Evolutionary conservation across 2,113 vertebrate genomes (phyloP), one percentile per base, ranked within the genome.

Genomic region (Cinclus mexicanus): DNA sequence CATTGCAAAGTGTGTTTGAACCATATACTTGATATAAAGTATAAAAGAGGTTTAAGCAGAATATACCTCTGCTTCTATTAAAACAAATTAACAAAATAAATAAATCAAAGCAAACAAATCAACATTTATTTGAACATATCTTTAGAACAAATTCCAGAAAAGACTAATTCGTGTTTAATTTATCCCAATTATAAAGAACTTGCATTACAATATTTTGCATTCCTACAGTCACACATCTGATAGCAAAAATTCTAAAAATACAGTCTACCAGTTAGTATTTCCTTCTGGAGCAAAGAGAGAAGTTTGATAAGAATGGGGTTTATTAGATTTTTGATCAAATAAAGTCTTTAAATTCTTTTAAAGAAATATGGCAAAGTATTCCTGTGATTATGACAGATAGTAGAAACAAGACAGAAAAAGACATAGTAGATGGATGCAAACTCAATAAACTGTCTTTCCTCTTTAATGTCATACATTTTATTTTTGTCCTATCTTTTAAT

Each of bases 381-480:
- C 24, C 14, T 74, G 16, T 65, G 22, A 39, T 55, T 79, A 11
- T 28, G 28, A 69, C 6, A 63, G 31, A 25, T 53, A 77, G 10
- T 44, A 59, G 15, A 78, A 84, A 82, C 26, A 78, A 70, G 21
- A 1, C 80, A 60, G 28, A 60, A 11, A 75, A 50, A 3, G 0
- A 28, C n/a, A 25, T n/a, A 57, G 29, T 10, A 67, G 7, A 23
- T 42, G 12, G 3, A 81, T 31, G 31, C 2, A 93, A 25, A 64
- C 46, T 57, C 24, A 53, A 57, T 61, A 39, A 0, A 31, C 2
- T 31, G 1, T 63, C 4, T 6, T 5, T 2, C 4, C 4, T 65
- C 33, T 84, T 67, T 41, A 46, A 23, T 1, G 21, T 61, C 7
- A 65, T 22, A 41, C 11, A 41, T 49, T 37, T 77, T 63, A 46